Conservation (phyloP, 2,888 invertebrate genomes). For the Heteromyza rotundicornis region DNA sequence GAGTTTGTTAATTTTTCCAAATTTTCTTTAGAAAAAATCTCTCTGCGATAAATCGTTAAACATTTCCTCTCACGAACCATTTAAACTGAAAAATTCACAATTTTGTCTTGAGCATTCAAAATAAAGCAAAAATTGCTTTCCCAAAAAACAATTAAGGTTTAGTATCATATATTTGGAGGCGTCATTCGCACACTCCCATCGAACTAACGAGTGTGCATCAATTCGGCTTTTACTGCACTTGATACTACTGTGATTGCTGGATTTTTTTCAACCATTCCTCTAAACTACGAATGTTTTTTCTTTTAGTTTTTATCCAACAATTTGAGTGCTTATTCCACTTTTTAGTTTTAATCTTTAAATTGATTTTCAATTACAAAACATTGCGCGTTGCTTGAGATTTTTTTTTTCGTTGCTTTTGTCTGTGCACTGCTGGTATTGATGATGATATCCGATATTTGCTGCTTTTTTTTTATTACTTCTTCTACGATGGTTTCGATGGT, state of each 20-base stretch:
- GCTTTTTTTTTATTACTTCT: not conserved
- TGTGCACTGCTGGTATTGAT: not conserved
- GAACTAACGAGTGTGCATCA: not conserved
- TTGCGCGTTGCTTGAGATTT: not conserved
- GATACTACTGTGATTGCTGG: too few relatives aligned
- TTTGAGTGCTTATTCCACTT: not conserved
- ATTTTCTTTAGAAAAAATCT: too few relatives aligned
- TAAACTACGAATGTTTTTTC: not conserved
- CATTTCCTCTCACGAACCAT: too few relatives aligned
- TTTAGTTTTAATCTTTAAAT: conserved; percentile 3
- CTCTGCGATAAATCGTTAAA: too few relatives aligned
- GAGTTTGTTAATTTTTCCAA: too few relatives aligned
- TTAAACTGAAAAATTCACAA: too few relatives aligned
- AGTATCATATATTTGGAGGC: too few relatives aligned
- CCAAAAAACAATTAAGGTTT: too few relatives aligned
- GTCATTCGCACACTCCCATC: too few relatives aligned
- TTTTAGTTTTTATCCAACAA: not conserved
- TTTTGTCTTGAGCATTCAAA: too few relatives aligned
- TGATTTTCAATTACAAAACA: conserved; percentile 6
- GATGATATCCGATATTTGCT: not conserved
- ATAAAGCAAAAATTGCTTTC: too few relatives aligned
- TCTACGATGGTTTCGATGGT: not conserved
- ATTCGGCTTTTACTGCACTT: not conserved
- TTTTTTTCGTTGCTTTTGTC: not conserved
- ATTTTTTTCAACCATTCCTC: not conserved